Evolutionary conservation across 2,113 vertebrate genomes (phyloP), one percentile per base, ranked within the genome.

Genomic region (Corythornis vintsioides): DNA sequence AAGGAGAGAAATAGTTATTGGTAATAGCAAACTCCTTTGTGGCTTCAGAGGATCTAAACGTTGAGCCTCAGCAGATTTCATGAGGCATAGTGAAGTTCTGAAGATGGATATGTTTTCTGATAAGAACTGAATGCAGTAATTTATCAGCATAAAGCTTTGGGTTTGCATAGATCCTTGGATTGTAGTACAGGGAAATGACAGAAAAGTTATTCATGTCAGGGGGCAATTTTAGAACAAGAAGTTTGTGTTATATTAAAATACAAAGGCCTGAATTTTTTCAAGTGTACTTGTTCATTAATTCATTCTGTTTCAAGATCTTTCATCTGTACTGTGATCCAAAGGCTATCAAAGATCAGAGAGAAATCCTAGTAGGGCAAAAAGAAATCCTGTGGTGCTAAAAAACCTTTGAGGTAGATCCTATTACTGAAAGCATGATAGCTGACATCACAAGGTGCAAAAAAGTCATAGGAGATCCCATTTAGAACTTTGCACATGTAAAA

Each of bases 281-380:
- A 92, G 48, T 76, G 53, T 95, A 9, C 59, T 96, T 88, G 64
- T 86, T 94, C 73, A 92, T 97, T 95, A 89, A 95, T 95, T 96
- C 65, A 96, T 97, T 97, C 89, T 4, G 17, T 97, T 97, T 97
- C 88, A 96, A 96, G 71, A 80, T 53, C 28, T 86, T 65, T 95
- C 82, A 93, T 59, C 42, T 63, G 31, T 43, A 80, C 26, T 40
- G 87, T 83, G 73, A 94, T 94, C 63, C 88, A 94, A 96, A 96
- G 81, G 38, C 86, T 93, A 92, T 60, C 22, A 18, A 74, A 88
- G 75, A 87, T 95, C 91, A 96, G 60, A 96, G 40, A 89, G 42
- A 93, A 82, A 28, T 88, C 87, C 61, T 90, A 29, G 26, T 71
- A 60, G 64, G 71, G 31, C 24, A 77, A 21, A 75, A 88, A 92